Base-by-base conservation (phyloP, 2,888 invertebrate genomes). In the Uloborus plumipes region DNA sequence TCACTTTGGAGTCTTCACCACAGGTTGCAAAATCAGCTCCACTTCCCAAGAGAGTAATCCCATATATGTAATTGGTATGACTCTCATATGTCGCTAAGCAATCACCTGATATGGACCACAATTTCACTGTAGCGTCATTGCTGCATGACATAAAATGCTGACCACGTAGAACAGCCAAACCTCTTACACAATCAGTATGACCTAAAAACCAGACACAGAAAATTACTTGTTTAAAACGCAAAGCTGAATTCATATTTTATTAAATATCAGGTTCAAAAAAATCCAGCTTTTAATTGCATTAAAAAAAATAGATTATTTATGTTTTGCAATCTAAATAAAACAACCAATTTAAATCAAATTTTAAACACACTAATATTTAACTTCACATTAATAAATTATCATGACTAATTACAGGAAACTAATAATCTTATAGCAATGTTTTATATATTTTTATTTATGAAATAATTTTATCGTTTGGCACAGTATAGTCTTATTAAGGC, bases 171-270 rank as follows among this genome's bases (percentile, higher is more conserved):
- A 93, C 92, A 0, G 93, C 92, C 49, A 99, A 88, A 31, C 92
- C 94, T 88, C 99, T 91, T 0, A 99, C 96, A 90, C 97, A 97
- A 88, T 99, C 99, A 1, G 93, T 94, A 88, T 99, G 99, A 7
- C 97, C 96, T 91, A 88, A 61, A 89, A 87, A 26, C 26, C 26
- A 26, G 4, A 26, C 2, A 26, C 2, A 26, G 4, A 26, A 26
- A 26, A 4, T 26, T 26, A 26, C 26, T 3, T 26, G 55, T 11
- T 55, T 53, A 64, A 64, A 64, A 20, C 61, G 14, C 22, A 55
- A 55, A 55, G 55, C 7, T 13, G 7, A 55, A 64, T 18, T 64
- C 2, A 22, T 26, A 26, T 26, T 26, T 26, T 26, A 3, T 26
- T 26, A 26, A 4, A 26, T 26, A 26, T 26, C 4, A 4, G 26